A percentile compares a stretch with the other conserved stretches of the same genome.
Conservation (phyloP, 2,888 invertebrate species). For the Colostygia pectinataria region DNA sequence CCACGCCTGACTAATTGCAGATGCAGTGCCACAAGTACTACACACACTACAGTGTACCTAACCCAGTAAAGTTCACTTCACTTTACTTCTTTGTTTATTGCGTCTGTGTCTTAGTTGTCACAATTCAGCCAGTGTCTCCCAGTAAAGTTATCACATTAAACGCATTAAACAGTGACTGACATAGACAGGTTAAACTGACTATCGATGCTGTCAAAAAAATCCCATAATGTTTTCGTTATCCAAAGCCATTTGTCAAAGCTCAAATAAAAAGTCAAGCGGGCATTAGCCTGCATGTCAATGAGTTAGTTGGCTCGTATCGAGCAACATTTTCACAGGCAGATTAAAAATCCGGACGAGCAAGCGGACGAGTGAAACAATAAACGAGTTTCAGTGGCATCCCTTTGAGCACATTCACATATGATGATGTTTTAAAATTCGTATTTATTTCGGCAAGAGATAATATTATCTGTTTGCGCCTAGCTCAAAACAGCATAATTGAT, state of each 20-base stretch:
- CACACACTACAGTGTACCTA: no score
- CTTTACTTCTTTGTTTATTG: no score
- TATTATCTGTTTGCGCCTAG: background rate
- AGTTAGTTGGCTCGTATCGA: conserved; percentile 28
- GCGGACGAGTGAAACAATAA: conserved; percentile 31
- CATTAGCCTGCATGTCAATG: conserved; percentile 36
- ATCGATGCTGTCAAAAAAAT: no score
- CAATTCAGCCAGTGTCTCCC: no score
- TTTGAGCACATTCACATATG: conserved; percentile 25
- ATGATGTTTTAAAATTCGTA: background rate
- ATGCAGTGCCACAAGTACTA: no score
- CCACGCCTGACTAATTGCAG: no score
- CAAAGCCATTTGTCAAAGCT: background rate
- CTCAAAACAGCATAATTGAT: no score
- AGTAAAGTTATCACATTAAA: no score
- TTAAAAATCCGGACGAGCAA: conserved; percentile 35
- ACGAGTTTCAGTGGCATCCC: conserved; percentile 26
- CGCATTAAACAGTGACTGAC: no score
- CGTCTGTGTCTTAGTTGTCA: no score
- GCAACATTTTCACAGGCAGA: conserved; percentile 35
- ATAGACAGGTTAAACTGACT: no score
- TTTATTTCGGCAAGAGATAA: background rate
- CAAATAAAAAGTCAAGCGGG: conserved; percentile 23
- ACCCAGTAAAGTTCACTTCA: no score
- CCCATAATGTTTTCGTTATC: background rate